Base-by-base conservation (phyloP, 2,888 invertebrate species). In the Zygogramma bicolorata region DNA sequence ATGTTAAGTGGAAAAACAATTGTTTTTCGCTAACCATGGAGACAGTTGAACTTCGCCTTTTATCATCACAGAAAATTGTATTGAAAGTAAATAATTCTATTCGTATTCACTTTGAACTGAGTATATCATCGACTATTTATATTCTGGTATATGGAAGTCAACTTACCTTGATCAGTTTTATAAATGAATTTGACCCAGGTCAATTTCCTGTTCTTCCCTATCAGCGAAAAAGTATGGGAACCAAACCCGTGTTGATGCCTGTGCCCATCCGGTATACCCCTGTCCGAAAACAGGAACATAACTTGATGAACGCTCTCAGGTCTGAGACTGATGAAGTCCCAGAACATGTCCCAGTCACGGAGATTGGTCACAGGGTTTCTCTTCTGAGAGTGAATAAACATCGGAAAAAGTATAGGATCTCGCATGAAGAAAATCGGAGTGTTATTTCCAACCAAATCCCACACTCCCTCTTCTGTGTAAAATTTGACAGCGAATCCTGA, bases 331-430 rank as follows among this genome's bases (percentile, higher is more conserved):
- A 96, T 89, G 84, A 97, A 97, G 86, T 97, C 97, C 97, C 97
- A 97, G 85, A 96, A 95, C 95, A 95, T 95, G 83, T 97, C 95
- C 31, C 94, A 89, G 87, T 97, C 97, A 88, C 95, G 95, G 31
- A 97, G 88, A 84, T 95, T 94, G 0, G 95, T 95, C 38, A 90
- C 93, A 0, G 98, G 98, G 86, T 98, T 98, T 76, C 97, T 91
- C 86, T 97, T 98, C 86, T 97, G 97, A 0, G 97, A 95, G 86
- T 97, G 98, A 81, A 98, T 95, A 83, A 98, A 97, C 84, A 94
- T 95, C 10, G 97, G 95, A 87, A 98, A 98, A 65, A 94, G 88
- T 10, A 93, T 88, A 0, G 97, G 94, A 86, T 97, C 97, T 68
- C 96, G 91, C 82, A 97, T 91, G 86, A 96, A 97, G 88, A 96